A percentile compares a stretch with the other conserved stretches of the same genome.
Conservation (phyloP, 2,888 invertebrate species). For the Campoletis raptor region DNA sequence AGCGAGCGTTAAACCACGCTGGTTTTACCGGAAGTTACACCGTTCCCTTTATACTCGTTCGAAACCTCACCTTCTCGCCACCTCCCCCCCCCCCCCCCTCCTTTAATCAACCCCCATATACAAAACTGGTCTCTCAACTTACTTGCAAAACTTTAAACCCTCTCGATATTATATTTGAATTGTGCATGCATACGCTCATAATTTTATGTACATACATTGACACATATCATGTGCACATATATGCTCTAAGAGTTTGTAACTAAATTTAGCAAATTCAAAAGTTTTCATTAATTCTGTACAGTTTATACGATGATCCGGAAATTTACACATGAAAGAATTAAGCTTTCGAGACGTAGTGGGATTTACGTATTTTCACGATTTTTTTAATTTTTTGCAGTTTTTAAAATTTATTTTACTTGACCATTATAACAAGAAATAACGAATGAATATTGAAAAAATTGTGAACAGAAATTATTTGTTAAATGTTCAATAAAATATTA, state of each 20-base stretch:
- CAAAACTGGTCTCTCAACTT: not conserved
- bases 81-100: not conserved
- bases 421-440: too few species aligned
- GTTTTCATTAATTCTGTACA: too few species aligned
- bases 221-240: constrained; percentile 9
- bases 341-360: too few species aligned
- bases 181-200: constrained; percentile 28
- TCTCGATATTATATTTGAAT: not conserved
- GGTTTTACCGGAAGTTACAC: constrained; percentile 79
- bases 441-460: too few species aligned
- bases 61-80: not conserved
- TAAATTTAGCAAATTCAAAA: not conserved
- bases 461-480: too few species aligned
- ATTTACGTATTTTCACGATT: too few species aligned
- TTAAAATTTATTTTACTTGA: too few species aligned
- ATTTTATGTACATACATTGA: constrained; percentile 12
- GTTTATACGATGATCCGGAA: not conserved
- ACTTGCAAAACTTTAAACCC: constrained; percentile 53
- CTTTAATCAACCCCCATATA: constrained; percentile 21
- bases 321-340: too few species aligned
- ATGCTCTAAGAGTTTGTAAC: constrained; percentile 21
- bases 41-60: not conserved
- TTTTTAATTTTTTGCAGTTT: too few species aligned
- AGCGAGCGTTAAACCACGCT: constrained; percentile 82
- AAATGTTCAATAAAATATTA: too few species aligned